Evolutionary conservation across 1,140 invertebrate genomes (phyloP).

Genomic region (Varroa destructor): DNA sequence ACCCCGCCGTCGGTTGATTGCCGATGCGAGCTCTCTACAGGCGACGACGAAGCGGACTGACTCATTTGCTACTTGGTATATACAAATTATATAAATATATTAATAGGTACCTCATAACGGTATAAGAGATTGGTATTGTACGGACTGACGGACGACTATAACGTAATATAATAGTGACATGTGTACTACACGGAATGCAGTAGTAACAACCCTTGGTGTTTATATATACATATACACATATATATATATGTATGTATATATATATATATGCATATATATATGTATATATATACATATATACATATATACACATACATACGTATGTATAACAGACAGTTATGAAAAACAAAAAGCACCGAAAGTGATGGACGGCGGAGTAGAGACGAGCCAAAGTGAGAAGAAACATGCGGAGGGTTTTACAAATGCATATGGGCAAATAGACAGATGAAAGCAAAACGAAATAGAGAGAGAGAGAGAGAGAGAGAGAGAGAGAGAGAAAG

Average conservation of each 20-base stretch:
- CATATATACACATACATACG: slow-evolving; percentile 21
- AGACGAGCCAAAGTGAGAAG: not conserved
- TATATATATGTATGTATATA: no score
- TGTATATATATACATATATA: slow-evolving; percentile 15
- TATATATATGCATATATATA: no score
- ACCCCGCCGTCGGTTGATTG: no score
- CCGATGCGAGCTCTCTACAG: not conserved
- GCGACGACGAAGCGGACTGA: not conserved
- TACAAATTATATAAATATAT: slow-evolving; percentile 15
- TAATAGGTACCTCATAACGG: not conserved
- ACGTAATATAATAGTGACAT: no score
- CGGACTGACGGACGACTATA: no score
- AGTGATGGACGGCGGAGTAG: not conserved
- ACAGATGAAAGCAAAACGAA: no score
- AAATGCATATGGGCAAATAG: not conserved
- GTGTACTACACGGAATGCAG: no score
- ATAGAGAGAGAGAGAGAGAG: no score
- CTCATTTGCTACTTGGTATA: slow-evolving; percentile 27
- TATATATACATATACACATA: no score
- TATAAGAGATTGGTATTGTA: no score
- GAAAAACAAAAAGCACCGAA: not conserved
- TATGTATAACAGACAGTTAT: not conserved
- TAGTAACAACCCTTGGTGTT: no score
- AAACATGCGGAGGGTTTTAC: not conserved
- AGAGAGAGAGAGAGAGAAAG: no score